Conservation (phyloP, 1,140 invertebrate genomes). For the Hesperophylax magnus region DNA sequence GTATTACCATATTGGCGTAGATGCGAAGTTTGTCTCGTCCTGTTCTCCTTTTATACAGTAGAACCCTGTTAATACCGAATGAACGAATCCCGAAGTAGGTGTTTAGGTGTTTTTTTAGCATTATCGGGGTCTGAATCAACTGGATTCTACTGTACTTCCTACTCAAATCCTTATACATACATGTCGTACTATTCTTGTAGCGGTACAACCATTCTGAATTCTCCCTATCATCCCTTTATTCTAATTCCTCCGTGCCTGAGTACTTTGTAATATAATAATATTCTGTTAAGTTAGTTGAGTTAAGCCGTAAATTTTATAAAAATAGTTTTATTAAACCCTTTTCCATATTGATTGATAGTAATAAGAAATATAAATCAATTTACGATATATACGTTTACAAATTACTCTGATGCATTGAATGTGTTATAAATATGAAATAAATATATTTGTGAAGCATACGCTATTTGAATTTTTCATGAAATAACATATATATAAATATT, state of each 20-base stretch:
- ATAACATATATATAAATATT: background rate
- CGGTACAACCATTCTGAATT: background rate
- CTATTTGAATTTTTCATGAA: constrained; percentile 18
- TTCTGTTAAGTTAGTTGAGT: constrained; percentile 9
- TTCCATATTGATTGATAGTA: constrained; percentile 7
- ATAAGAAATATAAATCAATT: constrained; percentile 9
- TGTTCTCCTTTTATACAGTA: no score
- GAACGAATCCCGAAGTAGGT: no score
- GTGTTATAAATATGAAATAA: constrained; percentile 28
- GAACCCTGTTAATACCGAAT: no score
- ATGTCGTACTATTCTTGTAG: background rate
- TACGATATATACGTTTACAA: constrained; percentile 17
- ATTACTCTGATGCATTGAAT: constrained; percentile 17
- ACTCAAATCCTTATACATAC: no score
- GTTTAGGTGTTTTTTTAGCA: no score
- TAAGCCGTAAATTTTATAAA: constrained; percentile 3
- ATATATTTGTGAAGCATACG: constrained; percentile 27
- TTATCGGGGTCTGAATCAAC: no score
- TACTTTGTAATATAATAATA: constrained; percentile 33
- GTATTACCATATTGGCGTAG: no score
- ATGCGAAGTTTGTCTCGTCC: no score
- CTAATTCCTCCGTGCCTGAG: constrained; percentile 1
- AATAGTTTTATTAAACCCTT: constrained; percentile 13
- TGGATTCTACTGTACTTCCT: no score
- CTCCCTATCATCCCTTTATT: background rate